Evolutionary conservation across 2,888 invertebrate genomes (phyloP), one percentile per base, ranked within the genome.

Genomic region (Drosophila fulvimacula): DNA sequence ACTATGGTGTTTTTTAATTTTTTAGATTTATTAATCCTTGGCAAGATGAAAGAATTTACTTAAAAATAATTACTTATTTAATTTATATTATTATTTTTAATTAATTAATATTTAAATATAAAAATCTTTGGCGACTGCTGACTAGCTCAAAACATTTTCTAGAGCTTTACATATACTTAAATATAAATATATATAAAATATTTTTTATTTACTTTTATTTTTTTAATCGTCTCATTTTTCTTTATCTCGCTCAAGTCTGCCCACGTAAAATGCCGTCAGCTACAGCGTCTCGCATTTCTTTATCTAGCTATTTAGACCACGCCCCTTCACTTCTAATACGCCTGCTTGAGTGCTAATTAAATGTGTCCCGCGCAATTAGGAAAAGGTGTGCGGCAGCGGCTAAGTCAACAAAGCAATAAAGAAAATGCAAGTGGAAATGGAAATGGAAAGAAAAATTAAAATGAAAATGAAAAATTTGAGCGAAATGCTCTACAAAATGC

Each of bases 321-420:
- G 36, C 36, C 19, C 42, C 13, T 13, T 4, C 21, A 3, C 42
- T 24, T 7, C 7, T 7, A 41, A 41, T 11, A 42, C 42, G 42
- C 24, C 21, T 21, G 7, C 15, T 42, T 73, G 74, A 48, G 72
- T 61, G 64, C 73, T 73, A 81, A 88, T 83, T 83, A 70, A 88
- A 86, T 81, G 83, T 76, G 73, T 66, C 64, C 81, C 63, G 68
- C 75, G 46, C 61, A 79, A 71, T 77, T 79, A 77, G 71, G 48
- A 46, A 58, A 64, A 82, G 55, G 64, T 51, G 48, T n/a, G 34
- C 24, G 34, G n/a, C 24, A 56, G 15, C 9, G 46, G 44, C 55
- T 60, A 76, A 39, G 24, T 46, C 55, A 69, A 44, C 52, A 76
- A 78, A 62, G 27, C 67, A 36, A 58, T 58, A 61, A 61, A 57